Base-by-base conservation (phyloP, 1,140 invertebrate species). In the Melipona quadrifasciata region DNA sequence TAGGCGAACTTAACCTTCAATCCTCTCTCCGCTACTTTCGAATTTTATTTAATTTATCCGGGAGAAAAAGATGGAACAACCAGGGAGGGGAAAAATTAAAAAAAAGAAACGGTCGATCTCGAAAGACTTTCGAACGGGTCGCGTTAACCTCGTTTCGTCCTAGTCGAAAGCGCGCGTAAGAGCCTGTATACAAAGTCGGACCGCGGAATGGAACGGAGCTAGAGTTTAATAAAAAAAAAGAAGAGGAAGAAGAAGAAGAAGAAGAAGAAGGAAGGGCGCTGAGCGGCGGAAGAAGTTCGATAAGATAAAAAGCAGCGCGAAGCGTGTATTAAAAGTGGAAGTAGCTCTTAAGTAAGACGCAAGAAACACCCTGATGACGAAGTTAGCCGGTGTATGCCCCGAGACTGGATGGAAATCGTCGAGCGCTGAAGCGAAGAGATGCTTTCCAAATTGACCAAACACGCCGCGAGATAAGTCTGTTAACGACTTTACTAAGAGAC, bases 281-380 rank as follows among this genome's bases (percentile, higher is more conserved):
- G 51, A 64, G 16, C 24, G 74, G 2, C 27, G 68, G 76, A 51
- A 85, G 57, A 74, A 65, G 57, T 77, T 67, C 80, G 87, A 88
- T 88, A 88, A 89, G 87, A 89, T 89, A 87, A 86, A 82, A 82
- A 79, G 83, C 65, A 82, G 86, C 82, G 47, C 31, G 77, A 72
- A 58, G 82, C 87, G 77, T 81, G 84, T 88, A 88, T 89, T 89
- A 88, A 89, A 89, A 88, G 87, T 86, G 87, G 87, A 82, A 86
- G 79, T 81, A 64, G 84, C 61, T 68, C 84, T 89, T 86, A 86
- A 88, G 78, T 76, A 57, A 88, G 84, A 82, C 82, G 77, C 78
- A 72, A 81, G 74, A 39, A 78, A 65, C 55, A 24, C 34, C 24
- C 77, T 47, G 73, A 73, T 68, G 77, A 73, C 55, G 73, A 79